Evolutionary conservation across 1,140 invertebrate genomes (phyloP).

Genomic region (Sinella curviseta): DNA sequence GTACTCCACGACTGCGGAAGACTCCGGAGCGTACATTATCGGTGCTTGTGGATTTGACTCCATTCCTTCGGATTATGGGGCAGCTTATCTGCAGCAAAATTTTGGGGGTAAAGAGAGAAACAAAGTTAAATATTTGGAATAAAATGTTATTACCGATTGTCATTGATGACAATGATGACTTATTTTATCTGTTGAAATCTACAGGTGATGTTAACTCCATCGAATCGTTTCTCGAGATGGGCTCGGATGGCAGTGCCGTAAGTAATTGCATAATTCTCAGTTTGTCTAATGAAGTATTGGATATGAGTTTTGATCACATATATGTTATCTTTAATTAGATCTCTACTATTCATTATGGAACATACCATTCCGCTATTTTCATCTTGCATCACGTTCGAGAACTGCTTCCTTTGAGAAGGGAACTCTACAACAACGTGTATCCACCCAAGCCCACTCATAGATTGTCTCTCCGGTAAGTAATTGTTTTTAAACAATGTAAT

Average conservation of each 20-base stretch:
- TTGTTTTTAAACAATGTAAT: neutral
- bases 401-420: constrained; percentile 63
- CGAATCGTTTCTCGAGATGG: neutral
- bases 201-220: constrained; percentile 49
- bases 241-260: neutral
- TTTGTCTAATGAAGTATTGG: neutral
- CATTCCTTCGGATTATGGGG: constrained; percentile 82
- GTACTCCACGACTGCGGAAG: constrained; percentile 73
- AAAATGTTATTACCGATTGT: too few relatives aligned
- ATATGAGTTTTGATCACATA: neutral
- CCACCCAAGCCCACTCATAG: constrained; percentile 53
- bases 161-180: neutral
- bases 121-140: too few relatives aligned
- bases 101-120: constrained; percentile 69
- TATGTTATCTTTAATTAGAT: constrained; percentile 45
- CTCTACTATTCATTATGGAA: constrained; percentile 68
- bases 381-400: constrained; percentile 66
- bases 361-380: constrained; percentile 77
- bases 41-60: constrained; percentile 90
- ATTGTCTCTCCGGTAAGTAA: constrained; percentile 55
- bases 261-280: neutral
- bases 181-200: neutral
- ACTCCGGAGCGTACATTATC: constrained; percentile 77
- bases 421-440: constrained; percentile 66
- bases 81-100: constrained; percentile 70